Evolutionary conservation across 2,888 invertebrate genomes (phyloP), one percentile per base, ranked within the genome.

Genomic region (Amphipyra tragopoginis): DNA sequence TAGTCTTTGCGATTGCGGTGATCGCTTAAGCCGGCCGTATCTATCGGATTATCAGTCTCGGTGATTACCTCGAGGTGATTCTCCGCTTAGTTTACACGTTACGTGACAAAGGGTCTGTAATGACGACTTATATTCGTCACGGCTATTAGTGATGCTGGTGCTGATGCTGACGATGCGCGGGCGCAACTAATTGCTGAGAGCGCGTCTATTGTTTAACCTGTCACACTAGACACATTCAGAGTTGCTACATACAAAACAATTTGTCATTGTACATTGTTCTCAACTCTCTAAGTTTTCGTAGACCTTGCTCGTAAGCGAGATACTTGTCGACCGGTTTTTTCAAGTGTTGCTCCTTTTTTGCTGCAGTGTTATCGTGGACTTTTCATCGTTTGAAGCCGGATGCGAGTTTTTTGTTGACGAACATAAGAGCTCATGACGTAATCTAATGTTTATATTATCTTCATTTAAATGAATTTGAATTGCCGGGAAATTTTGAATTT

Each of bases 301-400:
- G 86, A 86, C 83, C 84, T 85, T 84, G 85, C 81, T 79, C 65
- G 65, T 78, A 78, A 69, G 74, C 77, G 69, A 80, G 75, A 82
- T 80, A 73, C 73, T 76, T 75, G 70, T 59, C 69, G 72, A 79
- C 80, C 74, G 78, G 82, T 84, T 85, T 80, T 67, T 73, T 77
- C 68, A 73, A 67, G 72, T 72, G 76, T 72, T 83, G 78, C 76
- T 76, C 74, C 79, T 86, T 87, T 88, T 87, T 86, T 85, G 80
- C 79, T 73, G 73, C 76, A 75, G 67, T 71, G 74, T 83, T 88
- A 87, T 85, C 82, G 77, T 76, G 75, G 75, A 83, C 81, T 86
- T 88, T 87, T 87, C 80, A 80, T 84, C 78, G 69, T 72, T 73
- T 80, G 65, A 80, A 93, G 88, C 92, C 93, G 93, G 93, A 93